Evolutionary conservation across 2,113 vertebrate species (phyloP), one percentile per base, ranked within the genome.

Genomic region (Colinus virginianus): DNA sequence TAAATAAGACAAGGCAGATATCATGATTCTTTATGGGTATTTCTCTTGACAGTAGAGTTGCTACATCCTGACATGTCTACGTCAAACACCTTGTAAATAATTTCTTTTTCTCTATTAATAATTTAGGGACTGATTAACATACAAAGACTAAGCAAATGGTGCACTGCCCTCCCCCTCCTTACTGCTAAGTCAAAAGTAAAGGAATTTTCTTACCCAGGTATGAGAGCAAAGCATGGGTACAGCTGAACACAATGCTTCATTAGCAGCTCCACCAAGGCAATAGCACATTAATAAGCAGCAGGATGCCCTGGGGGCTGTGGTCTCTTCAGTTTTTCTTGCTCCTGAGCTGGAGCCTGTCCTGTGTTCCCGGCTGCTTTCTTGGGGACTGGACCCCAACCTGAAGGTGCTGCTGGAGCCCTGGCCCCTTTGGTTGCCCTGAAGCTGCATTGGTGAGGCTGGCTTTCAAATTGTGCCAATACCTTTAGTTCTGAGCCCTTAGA

Each of bases 51-150:
- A 96, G 92, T 86, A 90, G 84, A 40, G 4, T 95, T 94, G 90
- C 81, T 95, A 84, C 87, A 63, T 91, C 81, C 89, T 86, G 92
- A 93, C 90, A 90, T 63, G 79, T 95, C 95, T 95, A 93, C 79
- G 85, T 95, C 91, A 95, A 96, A 90, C 93, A 88, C 88, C 89
- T 94, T 96, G 95, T 97, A 96, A 97, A 97, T 97, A 97, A 97
- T 97, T 97, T 96, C 96, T 96, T 94, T 94, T 95, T 56, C 77
- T 92, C 66, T 70, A 87, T 97, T 92, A 97, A 97, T 97, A 97
- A 97, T 97, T 96, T 90, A 97, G 78, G 70, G 40, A 72, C 96
- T 96, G 95, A 97, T 97, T 97, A 97, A 93, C 95, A 97, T 96
- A 96, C 96, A 97, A 95, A 97, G 94, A 82, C 92, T 94, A 91